A percentile compares a stretch with the other conserved stretches of the same genome.
Evolutionary conservation across 30 jellyfish, hydroid and myxozoan genomes (phyloP).

Genomic region (Calvadosia cruxmelitensis): DNA sequence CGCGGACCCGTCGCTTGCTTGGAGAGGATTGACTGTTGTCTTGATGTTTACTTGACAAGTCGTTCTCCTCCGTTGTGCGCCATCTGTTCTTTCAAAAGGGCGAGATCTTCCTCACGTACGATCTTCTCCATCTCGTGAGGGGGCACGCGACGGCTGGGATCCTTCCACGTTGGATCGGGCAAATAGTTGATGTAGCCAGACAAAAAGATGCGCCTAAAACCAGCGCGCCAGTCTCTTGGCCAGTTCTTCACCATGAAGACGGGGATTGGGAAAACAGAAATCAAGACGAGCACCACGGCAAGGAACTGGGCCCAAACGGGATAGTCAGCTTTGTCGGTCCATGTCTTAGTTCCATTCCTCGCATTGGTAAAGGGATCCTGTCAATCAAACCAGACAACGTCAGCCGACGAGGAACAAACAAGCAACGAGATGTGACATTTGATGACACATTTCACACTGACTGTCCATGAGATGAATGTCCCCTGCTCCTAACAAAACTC

Average conservation of each 20-base stretch:
- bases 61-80: too few species aligned
- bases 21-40: too few species aligned
- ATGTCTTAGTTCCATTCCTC: constrained; percentile 45
- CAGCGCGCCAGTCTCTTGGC: constrained; percentile 74
- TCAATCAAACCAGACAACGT: too few species aligned
- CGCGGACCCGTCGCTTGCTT: too few species aligned
- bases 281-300: constrained; percentile 76
- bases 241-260: constrained; percentile 69
- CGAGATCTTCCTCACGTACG: constrained; percentile 46
- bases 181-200: constrained; percentile 48
- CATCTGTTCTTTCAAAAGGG: constrained; percentile 31
- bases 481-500: too few species aligned
- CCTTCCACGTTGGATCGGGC: constrained; percentile 76
- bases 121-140: constrained; percentile 39
- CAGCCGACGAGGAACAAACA: too few species aligned
- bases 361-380: constrained; percentile 38
- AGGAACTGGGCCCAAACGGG: constrained; percentile 82
- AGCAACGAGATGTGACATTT: too few species aligned
- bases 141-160: constrained; percentile 52
- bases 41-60: too few species aligned
- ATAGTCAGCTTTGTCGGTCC: constrained; percentile 33
- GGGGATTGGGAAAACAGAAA: constrained; percentile 85
- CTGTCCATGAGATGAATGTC: too few species aligned
- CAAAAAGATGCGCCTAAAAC: constrained; percentile 33
- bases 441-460: too few species aligned